Evolutionary conservation across 2,113 vertebrate genomes (phyloP).

Genomic region (Galemys pyrenaicus): DNA sequence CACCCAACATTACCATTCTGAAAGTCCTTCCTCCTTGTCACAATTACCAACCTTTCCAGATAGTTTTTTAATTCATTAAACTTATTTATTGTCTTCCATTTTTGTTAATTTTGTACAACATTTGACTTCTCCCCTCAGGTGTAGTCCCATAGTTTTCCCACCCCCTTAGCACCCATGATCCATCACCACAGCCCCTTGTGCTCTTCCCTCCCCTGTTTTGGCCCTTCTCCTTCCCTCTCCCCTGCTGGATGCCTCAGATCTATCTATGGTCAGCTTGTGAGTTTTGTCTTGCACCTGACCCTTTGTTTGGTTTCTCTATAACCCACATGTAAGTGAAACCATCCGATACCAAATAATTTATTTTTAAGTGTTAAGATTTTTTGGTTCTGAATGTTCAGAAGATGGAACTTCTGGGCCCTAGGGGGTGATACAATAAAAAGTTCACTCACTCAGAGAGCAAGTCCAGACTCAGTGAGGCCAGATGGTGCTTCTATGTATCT

Average conservation of each 20-base stretch:
- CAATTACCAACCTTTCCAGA: slow-evolving; percentile 35
- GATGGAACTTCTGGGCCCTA: not conserved
- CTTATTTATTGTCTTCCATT: not conserved
- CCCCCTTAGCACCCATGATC: too few species aligned
- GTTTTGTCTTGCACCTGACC: too few species aligned
- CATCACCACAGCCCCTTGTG: too few species aligned
- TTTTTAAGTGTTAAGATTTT: not conserved
- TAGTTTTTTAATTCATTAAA: not conserved
- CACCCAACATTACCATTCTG: slow-evolving; percentile 26
- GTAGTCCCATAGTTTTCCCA: too few species aligned
- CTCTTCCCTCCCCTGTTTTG: too few species aligned
- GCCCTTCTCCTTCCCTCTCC: not conserved
- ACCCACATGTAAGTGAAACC: too few species aligned
- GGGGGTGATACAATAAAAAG: not conserved
- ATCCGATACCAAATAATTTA: too few species aligned
- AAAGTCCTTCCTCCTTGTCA: slow-evolving; percentile 21
- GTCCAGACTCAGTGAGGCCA: not conserved
- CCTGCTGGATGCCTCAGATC: too few species aligned
- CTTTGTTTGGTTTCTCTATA: too few species aligned
- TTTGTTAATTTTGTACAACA: too few species aligned
- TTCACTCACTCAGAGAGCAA: not conserved
- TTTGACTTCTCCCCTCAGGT: too few species aligned
- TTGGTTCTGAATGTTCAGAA: slow-evolving; percentile 44
- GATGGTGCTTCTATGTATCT: not conserved
- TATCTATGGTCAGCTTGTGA: too few species aligned